Evolutionary conservation across 2,113 vertebrate genomes (phyloP).

Genomic region (Gymnobelideus leadbeateri): DNA sequence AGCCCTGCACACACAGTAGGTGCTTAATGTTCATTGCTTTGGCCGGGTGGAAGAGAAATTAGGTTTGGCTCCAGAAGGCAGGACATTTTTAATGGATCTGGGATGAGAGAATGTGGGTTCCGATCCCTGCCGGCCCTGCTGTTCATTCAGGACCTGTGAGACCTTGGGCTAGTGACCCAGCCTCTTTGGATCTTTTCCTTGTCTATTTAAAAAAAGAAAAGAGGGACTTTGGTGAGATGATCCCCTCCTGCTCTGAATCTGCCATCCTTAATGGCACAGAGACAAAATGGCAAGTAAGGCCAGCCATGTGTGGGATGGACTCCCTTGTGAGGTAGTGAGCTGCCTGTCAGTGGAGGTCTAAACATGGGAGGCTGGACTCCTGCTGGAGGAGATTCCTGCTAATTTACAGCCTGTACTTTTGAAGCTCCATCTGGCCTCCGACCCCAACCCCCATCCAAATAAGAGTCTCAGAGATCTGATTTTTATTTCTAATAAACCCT

Average conservation of each 20-base stretch:
- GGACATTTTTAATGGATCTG: background rate
- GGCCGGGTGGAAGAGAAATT: too few relatives aligned
- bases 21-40: background rate
- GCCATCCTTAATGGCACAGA: background rate
- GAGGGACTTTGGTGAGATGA: background rate
- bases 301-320: background rate
- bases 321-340: background rate
- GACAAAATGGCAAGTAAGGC: background rate
- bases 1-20: background rate
- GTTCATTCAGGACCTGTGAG: background rate
- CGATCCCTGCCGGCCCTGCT: background rate
- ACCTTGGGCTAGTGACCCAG: background rate
- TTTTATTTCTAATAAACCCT: constrained; percentile 74
- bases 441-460: background rate
- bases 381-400: background rate
- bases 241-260: background rate
- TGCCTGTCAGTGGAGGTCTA: background rate
- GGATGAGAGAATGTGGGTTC: background rate
- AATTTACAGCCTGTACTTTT: background rate
- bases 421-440: background rate
- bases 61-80: background rate
- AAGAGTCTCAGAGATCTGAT: constrained; percentile 52
- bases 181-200: background rate
- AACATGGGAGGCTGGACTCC: background rate
- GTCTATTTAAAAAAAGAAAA: background rate